Evolutionary conservation across 53 echinoderm and acorn worm species (phyloP).

Genomic region (Paracentrotus lividus): DNA sequence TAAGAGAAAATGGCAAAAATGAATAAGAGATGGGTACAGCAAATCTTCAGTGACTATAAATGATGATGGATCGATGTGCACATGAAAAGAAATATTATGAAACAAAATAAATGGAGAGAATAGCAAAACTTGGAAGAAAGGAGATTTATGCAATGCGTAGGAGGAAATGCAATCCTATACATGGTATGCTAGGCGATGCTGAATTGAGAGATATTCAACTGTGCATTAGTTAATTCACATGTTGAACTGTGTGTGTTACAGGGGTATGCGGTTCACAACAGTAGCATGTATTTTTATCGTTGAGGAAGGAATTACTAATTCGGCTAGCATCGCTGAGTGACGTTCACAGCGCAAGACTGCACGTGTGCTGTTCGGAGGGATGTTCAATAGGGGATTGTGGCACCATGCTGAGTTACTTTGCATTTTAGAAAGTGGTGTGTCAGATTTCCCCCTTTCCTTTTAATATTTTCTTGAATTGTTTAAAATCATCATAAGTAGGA

Average conservation of each 20-base stretch:
- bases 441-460: neutral
- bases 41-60: too few species aligned
- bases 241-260: slow-evolving; percentile 25
- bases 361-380: neutral
- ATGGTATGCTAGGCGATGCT: neutral
- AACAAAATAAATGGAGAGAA: neutral
- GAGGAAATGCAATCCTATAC: neutral
- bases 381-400: neutral
- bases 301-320: slow-evolving; percentile 66
- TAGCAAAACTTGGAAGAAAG: neutral
- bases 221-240: neutral
- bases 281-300: slow-evolving; percentile 21
- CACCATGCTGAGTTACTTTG: neutral
- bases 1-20: neutral
- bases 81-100: neutral
- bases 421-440: neutral
- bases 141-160: neutral
- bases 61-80: too few species aligned
- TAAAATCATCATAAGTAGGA: too few species aligned
- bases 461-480: too few species aligned
- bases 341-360: neutral
- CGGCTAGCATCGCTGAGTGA: slow-evolving; percentile 3
- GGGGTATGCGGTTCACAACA: neutral
- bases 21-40: too few species aligned
- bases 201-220: neutral